Percentiles rank a stretch among this genome's conserved stretches.
These are phyloP conservation scores for Leptopilina syphax DNA, from an alignment of 2,888 invertebrate species.

Conservation along the genomic window DNA sequence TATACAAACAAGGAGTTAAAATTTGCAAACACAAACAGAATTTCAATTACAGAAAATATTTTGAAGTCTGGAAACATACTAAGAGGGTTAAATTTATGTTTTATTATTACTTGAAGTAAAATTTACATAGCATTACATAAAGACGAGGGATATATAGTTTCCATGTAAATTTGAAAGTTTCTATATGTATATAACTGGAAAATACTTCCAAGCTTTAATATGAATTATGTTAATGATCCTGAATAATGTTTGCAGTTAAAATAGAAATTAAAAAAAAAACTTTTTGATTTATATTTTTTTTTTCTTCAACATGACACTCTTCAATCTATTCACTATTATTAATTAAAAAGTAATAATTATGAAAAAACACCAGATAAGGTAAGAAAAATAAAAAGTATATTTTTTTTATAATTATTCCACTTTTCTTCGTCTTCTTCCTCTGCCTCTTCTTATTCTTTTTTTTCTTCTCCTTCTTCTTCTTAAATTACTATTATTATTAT, in stretches of 20 bases:
- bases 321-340: too few species aligned
- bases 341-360: too few species aligned
- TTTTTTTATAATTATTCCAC: too few species aligned
- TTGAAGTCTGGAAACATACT: background rate
- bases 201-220: conserved; percentile 3
- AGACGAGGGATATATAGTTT: conserved; percentile 7
- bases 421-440: too few species aligned
- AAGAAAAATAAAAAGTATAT: too few species aligned
- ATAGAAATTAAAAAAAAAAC: background rate
- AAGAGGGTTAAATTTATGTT: conserved; percentile 15
- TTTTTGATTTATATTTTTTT: background rate
- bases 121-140: conserved; percentile 10
- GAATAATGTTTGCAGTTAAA: background rate
- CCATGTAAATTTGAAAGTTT: conserved; percentile 14
- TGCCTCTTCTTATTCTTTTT: too few species aligned
- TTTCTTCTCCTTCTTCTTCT: too few species aligned
- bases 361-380: too few species aligned
- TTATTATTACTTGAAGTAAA: conserved; percentile 12
- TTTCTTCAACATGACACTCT: too few species aligned
- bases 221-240: conserved; percentile 11
- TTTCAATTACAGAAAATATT: conserved; percentile 15
- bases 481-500: too few species aligned
- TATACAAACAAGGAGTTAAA: background rate
- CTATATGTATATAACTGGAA: background rate
- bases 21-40: background rate